These are phyloP conservation scores for Tipula lateralis DNA, from an alignment of 2,888 invertebrate genomes.

Conservation along the genomic window DNA sequence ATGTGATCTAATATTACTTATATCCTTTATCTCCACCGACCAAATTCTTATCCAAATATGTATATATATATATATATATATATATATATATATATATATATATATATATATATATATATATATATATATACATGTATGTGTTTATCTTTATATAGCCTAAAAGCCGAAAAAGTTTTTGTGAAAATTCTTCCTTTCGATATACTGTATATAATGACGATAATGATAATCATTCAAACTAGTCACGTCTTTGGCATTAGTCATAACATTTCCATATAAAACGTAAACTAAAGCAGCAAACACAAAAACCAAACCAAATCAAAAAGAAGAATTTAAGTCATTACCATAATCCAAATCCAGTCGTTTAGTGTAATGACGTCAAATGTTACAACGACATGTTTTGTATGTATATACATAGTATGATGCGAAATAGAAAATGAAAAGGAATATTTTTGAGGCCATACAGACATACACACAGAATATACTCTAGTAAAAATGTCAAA, in stretches of 20 bases:
- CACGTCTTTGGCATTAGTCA: neutral
- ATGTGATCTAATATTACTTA: neutral
- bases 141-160: neutral
- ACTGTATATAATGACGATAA: neutral
- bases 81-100: neutral
- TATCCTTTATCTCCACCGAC: neutral
- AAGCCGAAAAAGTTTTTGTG: neutral
- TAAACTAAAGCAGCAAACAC: neutral
- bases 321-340: neutral
- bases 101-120: neutral
- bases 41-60: neutral
- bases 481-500: neutral
- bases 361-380: neutral
- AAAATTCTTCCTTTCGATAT: neutral
- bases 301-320: neutral
- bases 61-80: neutral
- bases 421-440: neutral
- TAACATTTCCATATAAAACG: constrained; percentile 6
- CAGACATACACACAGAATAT: neutral
- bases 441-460: neutral
- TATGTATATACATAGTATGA: neutral
- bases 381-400: neutral
- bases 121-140: neutral
- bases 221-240: neutral
- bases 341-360: neutral